Evolutionary conservation across 1,140 invertebrate genomes (phyloP).

Genomic region (Tetramorium parvispinum): DNA sequence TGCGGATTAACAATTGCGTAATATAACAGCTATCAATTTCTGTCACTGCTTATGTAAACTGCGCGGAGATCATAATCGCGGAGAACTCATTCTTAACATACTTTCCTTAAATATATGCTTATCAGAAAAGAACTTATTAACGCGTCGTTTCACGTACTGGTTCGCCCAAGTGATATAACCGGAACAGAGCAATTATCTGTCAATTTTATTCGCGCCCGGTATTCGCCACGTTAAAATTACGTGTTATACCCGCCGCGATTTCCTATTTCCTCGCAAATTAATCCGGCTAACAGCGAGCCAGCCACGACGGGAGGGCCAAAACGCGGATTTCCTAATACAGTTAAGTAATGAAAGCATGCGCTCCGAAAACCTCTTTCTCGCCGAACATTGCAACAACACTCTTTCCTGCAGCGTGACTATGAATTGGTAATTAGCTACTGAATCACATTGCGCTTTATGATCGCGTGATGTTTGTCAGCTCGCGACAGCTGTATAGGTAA

Average conservation of each 20-base stretch:
- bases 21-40: conserved; percentile 25
- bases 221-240: conserved; percentile 46
- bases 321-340: conserved; percentile 36
- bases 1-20: conserved; percentile 32
- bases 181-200: conserved; percentile 34
- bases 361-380: conserved; percentile 37
- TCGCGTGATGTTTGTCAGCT: neutral
- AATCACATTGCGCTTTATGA: conserved; percentile 24
- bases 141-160: conserved; percentile 4
- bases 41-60: conserved; percentile 31
- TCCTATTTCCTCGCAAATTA: conserved; percentile 44
- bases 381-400: neutral
- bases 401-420: conserved; percentile 10
- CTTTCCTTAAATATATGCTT: conserved; percentile 28
- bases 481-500: neutral
- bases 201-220: conserved; percentile 39
- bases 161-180: conserved; percentile 22
- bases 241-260: conserved; percentile 3
- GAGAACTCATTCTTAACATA: conserved; percentile 13
- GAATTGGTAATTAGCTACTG: conserved; percentile 42
- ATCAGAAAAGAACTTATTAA: conserved; percentile 30
- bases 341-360: conserved; percentile 34
- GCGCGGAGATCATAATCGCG: neutral
- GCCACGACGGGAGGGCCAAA: conserved; percentile 1
- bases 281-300: conserved; percentile 24